Conservation (phyloP, 2,888 invertebrate genomes). For the Labia minor region DNA sequence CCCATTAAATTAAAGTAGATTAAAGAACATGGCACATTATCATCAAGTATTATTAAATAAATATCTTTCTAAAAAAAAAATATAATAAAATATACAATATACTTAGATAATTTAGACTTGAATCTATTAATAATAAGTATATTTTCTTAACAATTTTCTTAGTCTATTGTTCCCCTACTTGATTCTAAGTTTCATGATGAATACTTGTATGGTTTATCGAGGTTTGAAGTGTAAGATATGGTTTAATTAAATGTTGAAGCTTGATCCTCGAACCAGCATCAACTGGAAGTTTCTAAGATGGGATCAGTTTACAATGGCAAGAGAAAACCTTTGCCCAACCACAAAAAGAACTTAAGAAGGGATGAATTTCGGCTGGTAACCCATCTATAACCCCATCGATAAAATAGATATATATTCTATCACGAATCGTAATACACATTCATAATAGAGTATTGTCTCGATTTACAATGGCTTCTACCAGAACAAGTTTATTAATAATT, state of each 20-base stretch:
- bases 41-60: no score
- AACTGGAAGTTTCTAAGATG: background rate
- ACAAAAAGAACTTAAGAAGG: background rate
- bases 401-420: slow-evolving; percentile 2
- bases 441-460: background rate
- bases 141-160: no score
- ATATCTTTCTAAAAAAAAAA: no score
- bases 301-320: background rate
- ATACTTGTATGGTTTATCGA: background rate
- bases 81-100: no score
- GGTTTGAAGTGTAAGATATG: background rate
- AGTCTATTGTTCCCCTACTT: no score
- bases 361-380: background rate
- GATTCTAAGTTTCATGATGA: background rate
- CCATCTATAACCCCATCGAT: background rate
- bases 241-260: background rate
- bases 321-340: background rate
- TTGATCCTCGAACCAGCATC: background rate
- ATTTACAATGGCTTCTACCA: background rate
- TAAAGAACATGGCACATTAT: no score
- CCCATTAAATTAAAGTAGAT: no score
- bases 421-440: background rate
- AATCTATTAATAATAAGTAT: no score
- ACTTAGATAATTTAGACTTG: no score
- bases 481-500: background rate